Conservation (phyloP, 92 coral and sea anemone genomes). For the Chrysogorgia sp. region DNA sequence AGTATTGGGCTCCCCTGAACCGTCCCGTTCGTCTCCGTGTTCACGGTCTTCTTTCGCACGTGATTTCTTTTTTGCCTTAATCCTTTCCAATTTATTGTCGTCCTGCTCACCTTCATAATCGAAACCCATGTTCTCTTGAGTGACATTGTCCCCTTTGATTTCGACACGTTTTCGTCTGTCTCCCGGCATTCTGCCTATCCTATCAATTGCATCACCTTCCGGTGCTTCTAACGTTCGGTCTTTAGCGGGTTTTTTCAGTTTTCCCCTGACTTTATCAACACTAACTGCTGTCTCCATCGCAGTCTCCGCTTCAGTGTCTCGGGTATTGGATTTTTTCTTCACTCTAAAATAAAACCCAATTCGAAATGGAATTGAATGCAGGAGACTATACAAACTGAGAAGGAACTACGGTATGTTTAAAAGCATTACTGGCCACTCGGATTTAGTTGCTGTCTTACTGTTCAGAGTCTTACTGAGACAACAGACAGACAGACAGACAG, state of each 20-base stretch:
- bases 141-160: background rate
- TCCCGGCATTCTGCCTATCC: constrained; percentile 10
- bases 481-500: background rate
- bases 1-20: background rate
- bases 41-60: background rate
- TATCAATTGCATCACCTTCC: constrained; percentile 53
- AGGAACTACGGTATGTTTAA: too few species aligned
- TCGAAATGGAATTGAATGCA: background rate
- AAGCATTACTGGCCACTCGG: too few species aligned
- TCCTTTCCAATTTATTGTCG: constrained; percentile 29
- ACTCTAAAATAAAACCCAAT: constrained; percentile 4
- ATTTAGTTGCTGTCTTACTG: too few species aligned
- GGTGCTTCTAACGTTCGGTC: constrained; percentile 65
- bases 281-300: constrained; percentile 28
- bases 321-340: constrained; percentile 25
- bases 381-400: too few species aligned
- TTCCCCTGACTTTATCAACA: constrained; percentile 54
- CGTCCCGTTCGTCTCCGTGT: constrained; percentile 3
- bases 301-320: background rate
- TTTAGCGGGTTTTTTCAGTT: constrained; percentile 67
- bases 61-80: background rate
- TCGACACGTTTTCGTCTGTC: background rate
- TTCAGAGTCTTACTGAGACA: background rate
- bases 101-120: constrained; percentile 59
- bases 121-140: constrained; percentile 80